Conservation (phyloP, 2,113 vertebrate genomes). For the Plecturocebus donacophilus region DNA sequence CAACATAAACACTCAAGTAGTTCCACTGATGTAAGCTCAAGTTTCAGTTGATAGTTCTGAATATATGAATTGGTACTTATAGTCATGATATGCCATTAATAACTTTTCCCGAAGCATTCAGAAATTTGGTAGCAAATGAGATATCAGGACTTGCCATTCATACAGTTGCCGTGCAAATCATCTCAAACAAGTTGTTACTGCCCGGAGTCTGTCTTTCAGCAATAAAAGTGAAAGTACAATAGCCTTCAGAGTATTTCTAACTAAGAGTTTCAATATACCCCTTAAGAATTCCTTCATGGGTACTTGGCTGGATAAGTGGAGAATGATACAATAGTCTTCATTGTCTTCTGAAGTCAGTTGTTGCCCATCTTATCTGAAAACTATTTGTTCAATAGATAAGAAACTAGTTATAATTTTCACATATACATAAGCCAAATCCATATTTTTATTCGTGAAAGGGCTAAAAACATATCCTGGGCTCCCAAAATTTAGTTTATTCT, state of each 20-base stretch:
- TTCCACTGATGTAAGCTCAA: not conserved
- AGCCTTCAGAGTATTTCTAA: not conserved
- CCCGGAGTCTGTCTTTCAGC: not conserved
- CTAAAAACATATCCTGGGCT: not conserved
- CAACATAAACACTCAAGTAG: not conserved
- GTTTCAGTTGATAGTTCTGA: not conserved
- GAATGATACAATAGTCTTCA: not conserved
- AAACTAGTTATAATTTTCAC: slow-evolving; percentile 13
- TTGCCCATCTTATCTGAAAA: not conserved
- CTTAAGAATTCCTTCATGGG: not conserved
- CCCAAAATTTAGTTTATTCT: not conserved
- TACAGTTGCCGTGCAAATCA: not conserved
- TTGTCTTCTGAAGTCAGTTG: not conserved
- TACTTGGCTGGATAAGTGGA: not conserved
- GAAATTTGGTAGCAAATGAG: not conserved
- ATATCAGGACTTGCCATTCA: not conserved
- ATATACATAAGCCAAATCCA: not conserved
- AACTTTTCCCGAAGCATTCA: not conserved
- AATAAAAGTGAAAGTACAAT: not conserved
- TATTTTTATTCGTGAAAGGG: not conserved
- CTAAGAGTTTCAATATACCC: not conserved
- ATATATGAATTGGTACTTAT: not conserved
- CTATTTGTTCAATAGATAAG: not conserved
- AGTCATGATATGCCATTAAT: not conserved
- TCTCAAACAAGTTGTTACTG: slow-evolving; percentile 7